Conservation (phyloP, 2,888 invertebrate species). For the Lumbricus terrestris region DNA sequence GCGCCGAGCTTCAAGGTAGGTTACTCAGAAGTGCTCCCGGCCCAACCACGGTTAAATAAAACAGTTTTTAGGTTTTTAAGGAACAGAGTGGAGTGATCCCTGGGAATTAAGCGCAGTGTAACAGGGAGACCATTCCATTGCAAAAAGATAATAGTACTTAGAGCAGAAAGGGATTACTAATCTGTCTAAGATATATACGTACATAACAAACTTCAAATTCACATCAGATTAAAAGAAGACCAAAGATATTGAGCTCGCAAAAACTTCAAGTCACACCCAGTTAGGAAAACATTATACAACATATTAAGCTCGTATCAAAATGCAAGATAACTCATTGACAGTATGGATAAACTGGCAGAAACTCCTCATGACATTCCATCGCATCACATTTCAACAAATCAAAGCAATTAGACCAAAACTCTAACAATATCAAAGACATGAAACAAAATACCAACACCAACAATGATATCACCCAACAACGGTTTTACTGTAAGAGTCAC, state of each 20-base stretch:
- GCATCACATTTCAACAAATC: background rate
- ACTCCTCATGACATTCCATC: background rate
- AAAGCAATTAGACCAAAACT: background rate
- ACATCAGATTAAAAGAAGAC: background rate
- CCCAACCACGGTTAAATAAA: too few relatives aligned
- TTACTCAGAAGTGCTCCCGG: too few relatives aligned
- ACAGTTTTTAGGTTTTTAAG: too few relatives aligned
- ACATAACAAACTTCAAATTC: background rate
- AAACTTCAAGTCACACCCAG: background rate
- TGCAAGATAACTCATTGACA: background rate
- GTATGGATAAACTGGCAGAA: background rate
- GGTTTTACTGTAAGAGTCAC: background rate
- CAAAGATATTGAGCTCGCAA: background rate
- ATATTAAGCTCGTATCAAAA: background rate
- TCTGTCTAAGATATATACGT: background rate
- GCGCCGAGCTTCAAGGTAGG: too few relatives aligned
- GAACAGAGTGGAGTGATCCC: too few relatives aligned
- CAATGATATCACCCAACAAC: background rate
- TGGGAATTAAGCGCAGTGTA: too few relatives aligned
- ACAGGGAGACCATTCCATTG: too few relatives aligned
- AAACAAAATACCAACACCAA: background rate
- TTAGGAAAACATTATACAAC: background rate
- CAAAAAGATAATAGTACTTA: too few relatives aligned
- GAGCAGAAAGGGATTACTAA: too few relatives aligned
- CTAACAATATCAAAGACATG: background rate